These are phyloP conservation scores for Ichneumoninae sp. DNA, from an alignment of 2,888 invertebrate genomes.

Conservation along the genomic window DNA sequence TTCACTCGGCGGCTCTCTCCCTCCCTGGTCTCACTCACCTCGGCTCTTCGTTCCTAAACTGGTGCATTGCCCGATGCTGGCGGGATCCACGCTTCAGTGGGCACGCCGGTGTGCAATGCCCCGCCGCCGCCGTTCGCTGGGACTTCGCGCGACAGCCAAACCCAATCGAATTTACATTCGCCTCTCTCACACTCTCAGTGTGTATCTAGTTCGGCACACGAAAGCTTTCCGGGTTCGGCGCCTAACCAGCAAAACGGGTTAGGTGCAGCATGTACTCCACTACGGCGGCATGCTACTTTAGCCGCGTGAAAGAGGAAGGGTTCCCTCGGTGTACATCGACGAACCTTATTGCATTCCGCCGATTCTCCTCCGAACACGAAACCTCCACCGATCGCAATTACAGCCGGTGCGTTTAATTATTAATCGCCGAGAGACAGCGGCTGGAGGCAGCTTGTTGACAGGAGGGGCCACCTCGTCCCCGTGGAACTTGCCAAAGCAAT, in stretches of 20 bases:
- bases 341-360: conserved; percentile 33
- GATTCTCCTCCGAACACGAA: conserved; percentile 5
- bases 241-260: conserved; percentile 20
- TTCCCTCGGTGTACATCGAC: not conserved
- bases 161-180: conserved; percentile 66
- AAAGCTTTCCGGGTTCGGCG: conserved; percentile 36
- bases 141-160: conserved; percentile 58
- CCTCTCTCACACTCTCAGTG: conserved; percentile 35
- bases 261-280: conserved; percentile 21
- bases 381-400: conserved; percentile 22
- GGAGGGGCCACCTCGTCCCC: not conserved
- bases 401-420: conserved; percentile 28
- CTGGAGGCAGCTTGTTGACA: not conserved
- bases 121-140: conserved; percentile 3
- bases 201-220: conserved; percentile 64
- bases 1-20: conserved; percentile 50
- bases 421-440: conserved; percentile 2
- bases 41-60: conserved; percentile 53
- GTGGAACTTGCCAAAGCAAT: conserved; percentile 15
- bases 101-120: conserved; percentile 53
- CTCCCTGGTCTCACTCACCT: conserved; percentile 40
- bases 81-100: conserved; percentile 49
- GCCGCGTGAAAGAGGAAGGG: conserved; percentile 3
- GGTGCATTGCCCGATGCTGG: conserved; percentile 36
- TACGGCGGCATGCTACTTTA: conserved; percentile 4